Evolutionary conservation across 2,797 vertebrate genomes (phyloP).

Genomic region (Urophycis tenuis): DNA sequence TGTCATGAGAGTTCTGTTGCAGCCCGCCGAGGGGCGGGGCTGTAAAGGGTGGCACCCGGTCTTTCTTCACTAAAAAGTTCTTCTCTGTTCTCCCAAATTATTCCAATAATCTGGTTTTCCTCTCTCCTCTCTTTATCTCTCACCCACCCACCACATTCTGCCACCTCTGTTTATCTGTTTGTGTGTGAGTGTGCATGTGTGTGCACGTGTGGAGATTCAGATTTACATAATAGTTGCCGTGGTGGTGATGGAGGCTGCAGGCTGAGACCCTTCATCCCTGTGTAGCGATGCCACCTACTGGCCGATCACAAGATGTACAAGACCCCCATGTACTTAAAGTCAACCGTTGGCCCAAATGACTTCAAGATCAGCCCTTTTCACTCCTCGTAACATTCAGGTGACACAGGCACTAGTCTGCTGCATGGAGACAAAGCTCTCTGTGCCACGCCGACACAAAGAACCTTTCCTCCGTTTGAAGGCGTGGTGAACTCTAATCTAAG

Average conservation of each 20-base stretch:
- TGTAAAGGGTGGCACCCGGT: not conserved
- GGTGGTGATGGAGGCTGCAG: not conserved
- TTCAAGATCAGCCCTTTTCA: too few species aligned
- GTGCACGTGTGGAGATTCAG: not conserved
- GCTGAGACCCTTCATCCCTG: constrained; percentile 23
- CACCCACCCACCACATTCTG: not conserved
- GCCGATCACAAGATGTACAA: constrained; percentile 27
- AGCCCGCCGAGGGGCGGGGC: not conserved
- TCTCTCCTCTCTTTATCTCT: not conserved
- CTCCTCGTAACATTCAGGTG: too few species aligned
- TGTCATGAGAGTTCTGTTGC: too few species aligned
- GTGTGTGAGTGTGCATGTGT: not conserved
- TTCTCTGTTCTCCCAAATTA: too few species aligned
- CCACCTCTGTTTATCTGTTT: not conserved
- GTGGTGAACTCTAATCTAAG: too few species aligned
- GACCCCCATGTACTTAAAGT: not conserved
- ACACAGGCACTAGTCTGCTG: too few species aligned
- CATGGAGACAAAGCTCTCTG: too few species aligned
- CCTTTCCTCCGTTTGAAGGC: too few species aligned
- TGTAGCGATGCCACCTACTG: constrained; percentile 63
- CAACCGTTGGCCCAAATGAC: not conserved
- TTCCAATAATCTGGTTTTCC: too few species aligned
- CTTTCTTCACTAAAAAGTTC: not conserved
- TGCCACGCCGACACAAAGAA: too few species aligned
- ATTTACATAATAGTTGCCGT: not conserved